Evolutionary conservation across 1,140 invertebrate genomes (phyloP).

Genomic region (Mactra quadrangularis): DNA sequence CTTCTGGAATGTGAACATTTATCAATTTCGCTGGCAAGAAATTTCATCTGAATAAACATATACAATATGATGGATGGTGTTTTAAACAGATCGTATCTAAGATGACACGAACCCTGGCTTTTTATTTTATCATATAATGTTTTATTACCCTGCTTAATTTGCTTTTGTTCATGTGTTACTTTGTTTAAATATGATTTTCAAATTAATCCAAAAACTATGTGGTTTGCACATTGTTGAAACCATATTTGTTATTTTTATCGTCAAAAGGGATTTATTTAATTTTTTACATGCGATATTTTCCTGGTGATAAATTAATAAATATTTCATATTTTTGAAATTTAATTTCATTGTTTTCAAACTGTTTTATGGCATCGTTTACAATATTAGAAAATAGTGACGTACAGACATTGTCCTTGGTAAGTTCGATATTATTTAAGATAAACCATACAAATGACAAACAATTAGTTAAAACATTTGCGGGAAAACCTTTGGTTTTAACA

Average conservation of each 20-base stretch:
- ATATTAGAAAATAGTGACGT: no score
- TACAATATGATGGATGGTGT: conserved; percentile 43
- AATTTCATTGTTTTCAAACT: no score
- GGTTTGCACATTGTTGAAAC: conserved; percentile 13
- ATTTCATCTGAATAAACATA: conserved; percentile 61
- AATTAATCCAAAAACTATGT: conserved; percentile 25
- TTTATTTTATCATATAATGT: conserved; percentile 37
- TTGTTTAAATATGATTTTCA: conserved; percentile 17
- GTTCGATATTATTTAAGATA: no score
- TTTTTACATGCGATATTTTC: no score
- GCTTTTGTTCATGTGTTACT: conserved; percentile 18
- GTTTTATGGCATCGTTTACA: no score
- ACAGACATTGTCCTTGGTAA: no score
- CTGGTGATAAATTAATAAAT: no score
- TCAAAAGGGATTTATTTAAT: no score
- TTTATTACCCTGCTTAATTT: conserved; percentile 26
- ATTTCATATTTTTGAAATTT: no score
- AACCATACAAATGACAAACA: no score
- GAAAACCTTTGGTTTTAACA: no score
- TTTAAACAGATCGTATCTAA: conserved; percentile 50
- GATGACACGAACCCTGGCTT: conserved; percentile 42
- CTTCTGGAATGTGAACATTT: conserved; percentile 36
- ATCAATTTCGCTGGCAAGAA: conserved; percentile 56
- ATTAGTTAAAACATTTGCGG: no score
- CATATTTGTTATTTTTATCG: conserved; percentile 9